Conservation (phyloP, 2,113 vertebrate species). For the Grallaria varia region DNA sequence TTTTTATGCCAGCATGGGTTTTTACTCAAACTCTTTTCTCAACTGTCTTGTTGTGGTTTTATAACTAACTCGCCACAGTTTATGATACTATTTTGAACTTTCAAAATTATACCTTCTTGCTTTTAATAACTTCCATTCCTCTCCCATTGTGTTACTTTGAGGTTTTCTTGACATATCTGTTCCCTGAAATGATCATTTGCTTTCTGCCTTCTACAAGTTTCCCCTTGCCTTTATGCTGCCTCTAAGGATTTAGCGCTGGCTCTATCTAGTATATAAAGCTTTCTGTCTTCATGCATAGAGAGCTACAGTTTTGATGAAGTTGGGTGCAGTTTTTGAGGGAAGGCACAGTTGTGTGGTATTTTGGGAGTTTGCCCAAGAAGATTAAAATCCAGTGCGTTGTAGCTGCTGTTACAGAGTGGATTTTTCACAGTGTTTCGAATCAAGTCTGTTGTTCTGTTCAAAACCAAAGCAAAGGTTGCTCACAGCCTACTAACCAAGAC, state of each 20-base stretch:
- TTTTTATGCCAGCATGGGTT: neutral
- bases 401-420: neutral
- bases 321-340: neutral
- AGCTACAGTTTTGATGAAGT: neutral
- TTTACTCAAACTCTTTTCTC: neutral
- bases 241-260: neutral
- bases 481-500: neutral
- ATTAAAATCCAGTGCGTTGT: neutral
- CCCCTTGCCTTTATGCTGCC: neutral
- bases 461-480: neutral
- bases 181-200: neutral
- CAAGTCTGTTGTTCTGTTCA: neutral
- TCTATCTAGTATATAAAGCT: neutral
- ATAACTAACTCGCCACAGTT: neutral
- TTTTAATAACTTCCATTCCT: neutral
- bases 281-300: neutral
- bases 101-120: neutral
- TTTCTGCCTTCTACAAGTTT: neutral
- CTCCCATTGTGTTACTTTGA: neutral
- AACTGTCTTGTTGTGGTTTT: neutral
- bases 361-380: neutral
- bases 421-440: neutral
- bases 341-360: rapidly evolving
- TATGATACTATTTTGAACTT: neutral
- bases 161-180: neutral